Evolutionary conservation across 2,113 vertebrate species (phyloP).

Genomic region (Callipepla californica): DNA sequence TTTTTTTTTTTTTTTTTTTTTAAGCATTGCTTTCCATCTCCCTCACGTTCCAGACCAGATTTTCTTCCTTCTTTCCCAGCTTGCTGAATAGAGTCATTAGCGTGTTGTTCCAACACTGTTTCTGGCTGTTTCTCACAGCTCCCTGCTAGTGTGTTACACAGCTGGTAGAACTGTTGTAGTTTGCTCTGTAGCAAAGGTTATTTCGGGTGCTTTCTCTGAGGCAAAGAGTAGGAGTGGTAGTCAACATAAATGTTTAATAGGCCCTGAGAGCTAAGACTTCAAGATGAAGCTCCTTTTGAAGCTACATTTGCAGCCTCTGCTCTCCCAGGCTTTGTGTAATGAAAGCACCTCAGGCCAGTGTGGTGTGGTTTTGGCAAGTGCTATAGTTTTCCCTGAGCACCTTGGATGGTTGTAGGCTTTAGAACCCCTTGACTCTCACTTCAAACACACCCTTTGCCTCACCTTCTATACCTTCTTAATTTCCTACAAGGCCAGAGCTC

Average conservation of each 20-base stretch:
- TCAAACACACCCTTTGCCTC: constrained; percentile 69
- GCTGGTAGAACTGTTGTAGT: constrained; percentile 41
- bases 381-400: constrained; percentile 22
- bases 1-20: neutral
- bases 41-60: constrained; percentile 20
- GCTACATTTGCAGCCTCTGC: constrained; percentile 54
- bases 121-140: constrained; percentile 62
- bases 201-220: constrained; percentile 62
- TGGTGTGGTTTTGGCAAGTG: constrained; percentile 68
- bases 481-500: constrained; percentile 62
- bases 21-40: neutral
- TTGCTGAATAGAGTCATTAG: neutral
- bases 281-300: constrained; percentile 71
- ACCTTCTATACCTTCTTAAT: constrained; percentile 67
- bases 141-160: constrained; percentile 24
- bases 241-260: constrained; percentile 73
- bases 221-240: constrained; percentile 71
- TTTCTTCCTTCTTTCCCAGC: constrained; percentile 31
- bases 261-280: constrained; percentile 71
- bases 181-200: constrained; percentile 67
- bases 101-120: neutral
- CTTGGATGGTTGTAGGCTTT: constrained; percentile 55
- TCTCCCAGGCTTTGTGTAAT: constrained; percentile 68
- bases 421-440: constrained; percentile 64
- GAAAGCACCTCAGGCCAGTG: constrained; percentile 61